Base-by-base conservation (phyloP, 2,888 invertebrate species). In the Creontiades dilutus region DNA sequence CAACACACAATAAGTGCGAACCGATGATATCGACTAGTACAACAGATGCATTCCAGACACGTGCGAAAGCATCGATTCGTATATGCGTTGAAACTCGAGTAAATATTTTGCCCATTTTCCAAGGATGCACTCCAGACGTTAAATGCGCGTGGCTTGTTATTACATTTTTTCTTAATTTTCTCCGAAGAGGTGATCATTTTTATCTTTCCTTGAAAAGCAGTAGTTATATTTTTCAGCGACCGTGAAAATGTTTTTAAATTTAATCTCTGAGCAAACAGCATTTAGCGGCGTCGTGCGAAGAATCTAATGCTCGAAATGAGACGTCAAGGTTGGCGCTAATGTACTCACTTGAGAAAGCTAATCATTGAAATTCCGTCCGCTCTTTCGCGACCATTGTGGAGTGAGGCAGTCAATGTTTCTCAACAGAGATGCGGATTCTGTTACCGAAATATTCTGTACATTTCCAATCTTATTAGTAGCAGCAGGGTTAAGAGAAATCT, bases 181-280 rank as follows among this genome's bases (percentile, higher is more conserved):
- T 23, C 23, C 68, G 13, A 5, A 37, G 9, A 12, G 68, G 27
- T 19, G 3, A 23, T 68, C 52, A 13, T 52, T 19, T n/a, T 52
- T 47, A 82, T 52, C 27, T 82, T 27, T 52, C 19, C 82, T n/a
- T 52, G 80, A 81, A 3, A 11, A 9, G 82, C 52, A 23, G 19
- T 68, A 57, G 14, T 80, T 80, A 81, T 27, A 27, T 82, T 82
- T 19, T 52, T 82, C 52, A 14, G 27, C 23, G 82, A 27, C 82
- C 82, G 82, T 82, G 82, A 82, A 82, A 82, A 82, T 23, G 82
- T 82, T 82, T 82, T 82, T 27, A 52, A 82, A 82, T 52, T n/a
- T 82, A 82, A 82, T 52, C 82, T 52, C 46, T 47, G 52, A 52
- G 52, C 52, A 82, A 82, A 82, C 82, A 82, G 82, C 82, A 13